Evolutionary conservation across 1,140 invertebrate species (phyloP), one percentile per base, ranked within the genome.

Genomic region (Asobara japonica): DNA sequence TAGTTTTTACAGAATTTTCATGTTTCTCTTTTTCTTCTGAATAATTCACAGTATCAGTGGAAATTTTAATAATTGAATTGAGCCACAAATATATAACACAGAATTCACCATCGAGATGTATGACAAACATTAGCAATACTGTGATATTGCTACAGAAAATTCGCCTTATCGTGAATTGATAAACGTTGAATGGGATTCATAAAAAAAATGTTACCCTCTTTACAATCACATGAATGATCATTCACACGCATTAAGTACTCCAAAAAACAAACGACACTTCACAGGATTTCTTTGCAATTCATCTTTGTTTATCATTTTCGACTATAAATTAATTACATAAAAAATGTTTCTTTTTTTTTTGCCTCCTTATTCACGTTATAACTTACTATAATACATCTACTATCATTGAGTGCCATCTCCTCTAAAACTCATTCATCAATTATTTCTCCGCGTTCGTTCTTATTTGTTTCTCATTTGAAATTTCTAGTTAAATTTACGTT

Each of bases 291-390:
- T 56, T 56, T 56, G 18, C 51, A 56, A 56, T 56, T 56, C 22
- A 56, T 56, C 51, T 56, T 56, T 45, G 41, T 45, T 45, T 27
- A 56, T 56, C 51, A 56, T 74, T 78, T 76, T 78, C 83, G 83
- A 78, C 77, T 77, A 87, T 85, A 86, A 87, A 85, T 87, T 86
- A 87, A 86, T 85, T 84, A 83, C 80, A 84, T 85, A 81, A 84
- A 82, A 85, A 84, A 71, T 65, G 20, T 25, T 74, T 66, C 60
- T 62, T 64, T 64, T 36, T 18, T n/a, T 22, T 56, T 31, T 51
- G 18, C 20, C 31, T 51, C 62, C 65, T 56, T 65, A 65, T 65
- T 65, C 45, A 31, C 65, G 81, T 56, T 80, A 82, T 83, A 82
- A 83, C 79, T 84, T 83, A 80, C 82, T 87, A 86, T 87, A 82